Evolutionary conservation across 1,140 invertebrate genomes (phyloP).

Genomic region (Battus philenor): DNA sequence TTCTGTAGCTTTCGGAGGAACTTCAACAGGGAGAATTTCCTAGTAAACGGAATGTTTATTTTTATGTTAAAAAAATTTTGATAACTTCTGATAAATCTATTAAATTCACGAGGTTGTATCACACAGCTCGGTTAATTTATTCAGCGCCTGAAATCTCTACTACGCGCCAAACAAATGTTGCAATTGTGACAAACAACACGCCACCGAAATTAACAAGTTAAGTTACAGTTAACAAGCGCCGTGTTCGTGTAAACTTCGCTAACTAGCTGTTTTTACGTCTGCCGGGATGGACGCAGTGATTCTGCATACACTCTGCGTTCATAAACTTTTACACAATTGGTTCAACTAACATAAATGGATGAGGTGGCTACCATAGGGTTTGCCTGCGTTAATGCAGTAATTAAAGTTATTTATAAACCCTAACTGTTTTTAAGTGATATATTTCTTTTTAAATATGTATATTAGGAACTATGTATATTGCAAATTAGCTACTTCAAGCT

Average conservation of each 20-base stretch:
- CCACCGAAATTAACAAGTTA: slow-evolving; percentile 64
- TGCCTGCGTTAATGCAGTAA: slow-evolving; percentile 7
- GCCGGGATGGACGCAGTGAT: slow-evolving; percentile 36
- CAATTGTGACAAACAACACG: slow-evolving; percentile 53
- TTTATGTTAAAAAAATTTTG: no score
- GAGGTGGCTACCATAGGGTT: slow-evolving; percentile 10
- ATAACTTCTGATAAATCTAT: no score
- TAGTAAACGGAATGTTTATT: no score
- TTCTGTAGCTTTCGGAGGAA: no score
- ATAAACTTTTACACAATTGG: slow-evolving; percentile 41
- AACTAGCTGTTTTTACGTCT: slow-evolving; percentile 66
- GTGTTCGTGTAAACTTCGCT: slow-evolving; percentile 65
- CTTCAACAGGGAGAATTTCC: no score
- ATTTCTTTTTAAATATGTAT: no score
- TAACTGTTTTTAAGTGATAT: no score
- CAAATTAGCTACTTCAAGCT: no score
- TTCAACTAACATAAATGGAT: slow-evolving; percentile 21
- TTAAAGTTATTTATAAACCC: no score
- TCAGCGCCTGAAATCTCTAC: background rate
- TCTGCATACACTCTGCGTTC: slow-evolving; percentile 29
- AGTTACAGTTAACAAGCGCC: slow-evolving; percentile 66
- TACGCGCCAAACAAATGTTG: slow-evolving; percentile 21
- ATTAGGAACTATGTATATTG: no score
- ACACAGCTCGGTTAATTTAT: background rate
- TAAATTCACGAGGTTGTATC: no score